Evolutionary conservation across 2,113 vertebrate species (phyloP).

Genomic region (Corydoras maculifer): DNA sequence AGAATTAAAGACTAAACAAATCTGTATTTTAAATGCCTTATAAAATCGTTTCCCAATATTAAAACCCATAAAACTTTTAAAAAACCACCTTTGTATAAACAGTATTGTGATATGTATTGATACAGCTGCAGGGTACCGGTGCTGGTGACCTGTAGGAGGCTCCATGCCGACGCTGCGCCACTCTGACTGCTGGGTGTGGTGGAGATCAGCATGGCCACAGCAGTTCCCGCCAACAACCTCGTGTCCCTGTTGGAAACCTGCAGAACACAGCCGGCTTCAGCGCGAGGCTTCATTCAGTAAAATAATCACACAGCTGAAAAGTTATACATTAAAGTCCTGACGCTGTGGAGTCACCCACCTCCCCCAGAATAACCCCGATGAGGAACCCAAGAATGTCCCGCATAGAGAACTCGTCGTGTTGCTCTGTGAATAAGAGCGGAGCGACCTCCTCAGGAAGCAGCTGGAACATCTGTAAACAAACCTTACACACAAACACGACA

Average conservation of each 20-base stretch:
- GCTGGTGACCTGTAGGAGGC: conserved; percentile 59
- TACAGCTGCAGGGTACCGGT: conserved; percentile 42
- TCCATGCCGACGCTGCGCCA: conserved; percentile 59
- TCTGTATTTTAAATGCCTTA: too few relatives aligned
- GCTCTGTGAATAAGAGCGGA: conserved; percentile 61
- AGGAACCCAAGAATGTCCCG: conserved; percentile 69
- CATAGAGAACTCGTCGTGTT: conserved; percentile 33
- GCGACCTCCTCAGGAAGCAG: conserved; percentile 58
- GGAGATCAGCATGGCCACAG: conserved; percentile 78
- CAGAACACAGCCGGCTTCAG: not conserved
- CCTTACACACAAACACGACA: conserved; percentile 50
- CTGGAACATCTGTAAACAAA: conserved; percentile 82
- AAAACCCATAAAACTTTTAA: too few relatives aligned
- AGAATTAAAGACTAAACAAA: too few relatives aligned
- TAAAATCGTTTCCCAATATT: too few relatives aligned
- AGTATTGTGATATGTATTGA: not conserved
- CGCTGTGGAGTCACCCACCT: conserved; percentile 58
- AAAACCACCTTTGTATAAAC: too few relatives aligned
- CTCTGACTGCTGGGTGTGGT: conserved; percentile 48
- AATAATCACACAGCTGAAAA: not conserved
- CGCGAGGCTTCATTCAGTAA: too few relatives aligned
- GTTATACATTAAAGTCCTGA: not conserved
- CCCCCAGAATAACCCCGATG: conserved; percentile 61
- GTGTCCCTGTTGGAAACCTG: conserved; percentile 72
- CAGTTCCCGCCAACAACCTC: conserved; percentile 72